Evolutionary conservation across 2,797 vertebrate species (phyloP).

Genomic region (Vireo griseus): DNA sequence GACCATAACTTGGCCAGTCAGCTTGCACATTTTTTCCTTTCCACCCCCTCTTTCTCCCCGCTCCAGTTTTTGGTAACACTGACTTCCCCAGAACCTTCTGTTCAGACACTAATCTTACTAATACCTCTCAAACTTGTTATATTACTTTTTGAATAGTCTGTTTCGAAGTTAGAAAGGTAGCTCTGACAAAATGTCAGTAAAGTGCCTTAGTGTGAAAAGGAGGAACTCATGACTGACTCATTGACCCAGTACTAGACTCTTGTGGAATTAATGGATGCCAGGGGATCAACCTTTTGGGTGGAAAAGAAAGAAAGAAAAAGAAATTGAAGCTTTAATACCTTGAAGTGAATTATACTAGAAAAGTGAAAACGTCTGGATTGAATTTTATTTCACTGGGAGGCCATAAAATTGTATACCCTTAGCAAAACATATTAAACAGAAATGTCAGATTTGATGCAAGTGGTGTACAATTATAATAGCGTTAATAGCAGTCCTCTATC

Average conservation of each 20-base stretch:
- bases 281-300: conserved; percentile 78
- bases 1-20: conserved; percentile 64
- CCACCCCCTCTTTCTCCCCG: background rate
- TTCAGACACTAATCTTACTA: conserved; percentile 65
- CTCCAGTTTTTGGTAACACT: conserved; percentile 19
- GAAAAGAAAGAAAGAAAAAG: conserved; percentile 77
- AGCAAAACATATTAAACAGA: conserved; percentile 73
- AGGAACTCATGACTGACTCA: conserved; percentile 84
- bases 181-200: conserved; percentile 88
- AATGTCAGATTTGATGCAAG: conserved; percentile 72
- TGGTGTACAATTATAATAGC: conserved; percentile 73
- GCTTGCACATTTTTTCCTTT: conserved; percentile 30
- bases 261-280: conserved; percentile 89
- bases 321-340: conserved; percentile 86
- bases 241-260: conserved; percentile 87
- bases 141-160: conserved; percentile 78
- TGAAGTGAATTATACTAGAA: conserved; percentile 82
- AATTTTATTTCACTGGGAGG: conserved; percentile 73
- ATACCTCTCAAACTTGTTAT: conserved; percentile 72
- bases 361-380: conserved; percentile 79
- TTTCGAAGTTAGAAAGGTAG: conserved; percentile 80
- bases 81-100: conserved; percentile 55
- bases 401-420: conserved; percentile 72
- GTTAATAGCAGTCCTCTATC: conserved; percentile 75
- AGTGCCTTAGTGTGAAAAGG: conserved; percentile 86